phyloP scores from a whole-genome alignment of 2,888 invertebrate species.

The Andricus curvator region DNA sequence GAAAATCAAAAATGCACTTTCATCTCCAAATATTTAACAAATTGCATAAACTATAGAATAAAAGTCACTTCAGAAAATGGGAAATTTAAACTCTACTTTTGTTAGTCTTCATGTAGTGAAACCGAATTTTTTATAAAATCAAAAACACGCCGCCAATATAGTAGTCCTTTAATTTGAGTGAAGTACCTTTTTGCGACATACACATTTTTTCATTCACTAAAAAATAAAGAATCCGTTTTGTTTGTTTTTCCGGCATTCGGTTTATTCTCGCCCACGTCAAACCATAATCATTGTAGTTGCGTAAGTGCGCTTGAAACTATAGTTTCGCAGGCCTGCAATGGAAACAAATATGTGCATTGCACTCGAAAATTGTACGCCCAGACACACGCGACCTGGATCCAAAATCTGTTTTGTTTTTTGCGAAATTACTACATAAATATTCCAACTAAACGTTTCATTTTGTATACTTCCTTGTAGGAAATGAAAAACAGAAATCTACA shows the following conservation, averaged over 20 bases:
- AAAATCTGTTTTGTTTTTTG: not conserved
- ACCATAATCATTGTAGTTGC: slow-evolving; percentile 21
- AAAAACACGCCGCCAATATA: no score
- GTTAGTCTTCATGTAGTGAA: no score
- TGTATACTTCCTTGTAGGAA: not conserved
- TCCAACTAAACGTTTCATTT: not conserved
- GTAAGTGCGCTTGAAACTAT: slow-evolving; percentile 19
- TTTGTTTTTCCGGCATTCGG: slow-evolving; percentile 7
- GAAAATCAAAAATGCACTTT: no score
- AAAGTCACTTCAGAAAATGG: not conserved
- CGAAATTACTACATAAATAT: not conserved
- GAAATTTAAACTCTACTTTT: not conserved
- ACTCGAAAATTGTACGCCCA: slow-evolving; percentile 22
- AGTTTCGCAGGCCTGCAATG: slow-evolving; percentile 17
- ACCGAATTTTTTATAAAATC: no score
- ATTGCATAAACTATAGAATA: not conserved
- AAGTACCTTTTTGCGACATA: not conserved
- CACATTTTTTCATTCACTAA: not conserved
- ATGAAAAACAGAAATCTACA: no score
- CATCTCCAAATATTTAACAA: no score
- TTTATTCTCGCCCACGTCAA: slow-evolving; percentile 19
- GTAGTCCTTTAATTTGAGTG: no score
- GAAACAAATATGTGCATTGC: slow-evolving; percentile 25
- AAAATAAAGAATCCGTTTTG: not conserved
- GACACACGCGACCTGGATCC: not conserved